Evolutionary conservation across 2,113 vertebrate genomes (phyloP), one percentile per base, ranked within the genome.

Genomic region (Emydura subglobosa): DNA sequence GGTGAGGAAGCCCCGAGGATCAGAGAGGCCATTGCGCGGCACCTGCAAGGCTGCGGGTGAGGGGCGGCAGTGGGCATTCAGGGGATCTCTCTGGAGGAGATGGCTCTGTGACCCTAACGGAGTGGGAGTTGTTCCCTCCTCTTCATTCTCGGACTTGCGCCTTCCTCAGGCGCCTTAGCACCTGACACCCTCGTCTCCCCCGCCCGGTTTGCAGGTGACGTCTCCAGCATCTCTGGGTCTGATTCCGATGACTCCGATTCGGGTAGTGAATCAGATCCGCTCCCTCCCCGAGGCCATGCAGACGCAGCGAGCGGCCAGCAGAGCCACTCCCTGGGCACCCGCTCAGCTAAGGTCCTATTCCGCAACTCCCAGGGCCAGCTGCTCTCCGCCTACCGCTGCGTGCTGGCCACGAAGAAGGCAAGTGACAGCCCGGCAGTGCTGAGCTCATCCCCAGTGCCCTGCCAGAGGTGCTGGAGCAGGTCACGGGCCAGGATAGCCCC

Each of bases 171-270:
- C 10, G 68, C 31, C 22, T 68, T 47, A 80, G 11, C 5, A 4
- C 39, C 74, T 79, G 1, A 61, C 1, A 0, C 4, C 2, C 49
- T 0, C 83, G 5, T 95, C 10, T 29, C 3, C 24, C 42, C 51
- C 61, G 21, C 61, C 42, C 55, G 79, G 57, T 87, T 86, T 81
- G 54, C 96, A 99, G 99, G 99, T 78, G 99, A 99, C 61, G 89
- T 99, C 96, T 99, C 99, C 54, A 99, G 99, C 93, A 99, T 99
- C 96, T 99, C 99, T 0, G 99, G 99, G 24, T 99, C 99, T 0
- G 99, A 99, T 95, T 99, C 98, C 0, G 99, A 99, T 24, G 98
- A 98, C 34, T 98, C 97, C 1, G 97, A 98, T 14, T 96, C 89
- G 3, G 96, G 98, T 53, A 90, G 92, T 8, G 98, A 97, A 51